Evolutionary conservation across 2,113 vertebrate genomes (phyloP).

Genomic region (Elanoides forficatus): DNA sequence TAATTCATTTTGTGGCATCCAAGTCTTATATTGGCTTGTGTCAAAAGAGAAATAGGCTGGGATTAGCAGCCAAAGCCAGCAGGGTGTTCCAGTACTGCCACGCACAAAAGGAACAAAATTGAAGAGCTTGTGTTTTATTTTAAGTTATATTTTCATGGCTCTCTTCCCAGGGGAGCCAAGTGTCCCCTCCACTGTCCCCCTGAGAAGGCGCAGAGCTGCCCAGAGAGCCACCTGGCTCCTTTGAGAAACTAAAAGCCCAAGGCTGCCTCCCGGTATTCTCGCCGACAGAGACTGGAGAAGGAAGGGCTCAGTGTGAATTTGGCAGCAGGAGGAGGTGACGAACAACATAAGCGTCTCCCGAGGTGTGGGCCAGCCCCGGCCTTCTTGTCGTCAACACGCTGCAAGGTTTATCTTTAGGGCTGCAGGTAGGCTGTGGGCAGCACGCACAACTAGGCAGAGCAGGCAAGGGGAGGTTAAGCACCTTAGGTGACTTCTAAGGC

Average conservation of each 20-base stretch:
- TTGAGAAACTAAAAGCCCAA: neutral
- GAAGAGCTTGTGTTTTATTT: neutral
- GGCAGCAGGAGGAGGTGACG: neutral
- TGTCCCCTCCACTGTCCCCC: neutral
- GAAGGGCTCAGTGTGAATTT: neutral
- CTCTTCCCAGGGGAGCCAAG: neutral
- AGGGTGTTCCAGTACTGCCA: neutral
- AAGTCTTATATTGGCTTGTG: neutral
- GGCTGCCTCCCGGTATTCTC: neutral
- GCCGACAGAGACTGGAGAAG: neutral
- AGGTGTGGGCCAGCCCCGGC: neutral
- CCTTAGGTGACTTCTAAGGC: neutral
- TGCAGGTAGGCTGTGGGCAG: neutral
- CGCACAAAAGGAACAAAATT: neutral
- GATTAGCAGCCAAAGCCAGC: neutral
- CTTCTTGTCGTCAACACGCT: accelerated
- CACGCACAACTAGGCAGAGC: accelerated
- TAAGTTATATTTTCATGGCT: neutral
- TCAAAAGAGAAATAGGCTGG: neutral
- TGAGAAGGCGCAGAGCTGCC: neutral
- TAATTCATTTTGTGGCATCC: neutral
- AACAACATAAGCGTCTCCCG: neutral
- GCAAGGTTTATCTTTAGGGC: neutral
- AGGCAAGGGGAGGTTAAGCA: neutral
- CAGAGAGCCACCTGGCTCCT: neutral